Base-by-base conservation (phyloP, 2,888 invertebrate species). In the Callyntrura guangdongensis region DNA sequence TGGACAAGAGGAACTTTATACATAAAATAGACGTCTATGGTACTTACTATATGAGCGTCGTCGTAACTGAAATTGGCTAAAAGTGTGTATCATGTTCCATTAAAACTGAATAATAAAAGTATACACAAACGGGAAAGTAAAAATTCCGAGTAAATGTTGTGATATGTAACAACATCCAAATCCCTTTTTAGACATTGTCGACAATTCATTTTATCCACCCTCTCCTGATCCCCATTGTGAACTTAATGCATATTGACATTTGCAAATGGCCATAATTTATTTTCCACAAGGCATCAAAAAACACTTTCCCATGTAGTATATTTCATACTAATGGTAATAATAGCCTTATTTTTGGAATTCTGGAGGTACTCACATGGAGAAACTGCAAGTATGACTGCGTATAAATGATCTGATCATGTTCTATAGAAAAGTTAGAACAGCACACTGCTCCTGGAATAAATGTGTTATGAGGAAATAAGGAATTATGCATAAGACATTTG, bases 201-300 rank as follows among this genome's bases (percentile, higher is more conserved):
- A 81, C 79, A 56, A 53, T 27, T 59, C 79, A 59, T 59, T 27
- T 81, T 69, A 47, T 59, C 81, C 64, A 9, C 83, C 77, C 20
- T 77, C 20, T 77, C 59, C 59, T 27, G 45, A 45, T 67, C 25
- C 86, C 81, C 72, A 82, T 86, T 86, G 88, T 84, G 84, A 88
- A 79, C 87, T 59, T 92, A 92, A 92, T 90, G 90, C 90, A 88
- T 91, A 84, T 87, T 91, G 91, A 91, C 91, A 88, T 90, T 92
- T 90, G 92, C 90, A 92, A 90, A 90, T 92, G 86, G 87, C 88
- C 74, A 83, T 88, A 87, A 91, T 91, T 82, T 87, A 91, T 87
- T 89, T 89, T 85, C 84, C 59, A 59, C 49, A 89, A 84, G 86
- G 85, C 81, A 90, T 86, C 79, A 90, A 90, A 81, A 90, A 90